Evolutionary conservation across 2,888 invertebrate genomes (phyloP).

Genomic region (Proisotoma minuta): DNA sequence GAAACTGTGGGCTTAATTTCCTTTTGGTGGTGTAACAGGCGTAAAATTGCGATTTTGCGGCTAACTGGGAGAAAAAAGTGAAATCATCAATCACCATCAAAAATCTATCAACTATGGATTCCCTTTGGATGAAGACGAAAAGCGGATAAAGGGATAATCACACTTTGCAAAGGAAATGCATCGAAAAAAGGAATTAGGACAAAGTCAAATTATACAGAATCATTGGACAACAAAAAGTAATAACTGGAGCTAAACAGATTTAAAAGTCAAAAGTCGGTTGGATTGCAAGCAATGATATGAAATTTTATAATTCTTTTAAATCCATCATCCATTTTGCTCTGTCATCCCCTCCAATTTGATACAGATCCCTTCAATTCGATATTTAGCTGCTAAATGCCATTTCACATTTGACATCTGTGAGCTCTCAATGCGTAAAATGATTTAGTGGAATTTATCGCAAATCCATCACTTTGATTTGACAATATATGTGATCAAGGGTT

Average conservation of each 20-base stretch:
- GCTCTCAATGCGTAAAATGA: neutral
- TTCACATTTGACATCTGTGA: neutral
- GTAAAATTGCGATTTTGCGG: conserved; percentile 48
- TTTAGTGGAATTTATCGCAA: neutral
- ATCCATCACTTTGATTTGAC: too few relatives aligned
- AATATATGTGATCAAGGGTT: too few relatives aligned
- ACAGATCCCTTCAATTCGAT: too few relatives aligned
- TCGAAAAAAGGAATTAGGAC: conserved; percentile 11
- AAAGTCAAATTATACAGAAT: too few relatives aligned
- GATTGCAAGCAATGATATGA: neutral
- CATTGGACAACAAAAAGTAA: too few relatives aligned
- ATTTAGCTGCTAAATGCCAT: too few relatives aligned
- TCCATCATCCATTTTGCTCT: too few relatives aligned
- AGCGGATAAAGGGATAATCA: neutral
- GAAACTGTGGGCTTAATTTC: neutral
- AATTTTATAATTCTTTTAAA: conserved; percentile 8
- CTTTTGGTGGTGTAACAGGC: conserved; percentile 23
- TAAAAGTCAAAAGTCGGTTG: neutral
- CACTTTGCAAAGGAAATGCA: conserved; percentile 7
- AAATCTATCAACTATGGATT: conserved; percentile 39
- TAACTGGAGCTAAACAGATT: neutral
- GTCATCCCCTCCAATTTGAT: too few relatives aligned
- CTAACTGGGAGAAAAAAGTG: conserved; percentile 36
- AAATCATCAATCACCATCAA: conserved; percentile 47
- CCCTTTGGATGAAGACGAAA: conserved; percentile 1